Conservation (phyloP, 2,797 vertebrate genomes). For the Enteromius unitaeniatus region DNA sequence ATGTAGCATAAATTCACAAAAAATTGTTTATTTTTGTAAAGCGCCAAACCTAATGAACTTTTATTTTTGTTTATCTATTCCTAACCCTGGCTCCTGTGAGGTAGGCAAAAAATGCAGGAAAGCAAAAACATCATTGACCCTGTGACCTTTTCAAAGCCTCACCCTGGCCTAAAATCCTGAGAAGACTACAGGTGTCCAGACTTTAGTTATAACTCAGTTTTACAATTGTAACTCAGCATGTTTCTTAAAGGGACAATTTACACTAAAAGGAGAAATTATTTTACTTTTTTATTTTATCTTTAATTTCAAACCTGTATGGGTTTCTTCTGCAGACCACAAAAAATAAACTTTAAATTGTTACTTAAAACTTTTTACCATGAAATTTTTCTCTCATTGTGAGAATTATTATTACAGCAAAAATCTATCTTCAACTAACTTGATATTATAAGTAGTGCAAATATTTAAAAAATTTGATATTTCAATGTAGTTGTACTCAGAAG, state of each 20-base stretch:
- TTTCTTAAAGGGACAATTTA: background rate
- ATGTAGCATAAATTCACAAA: slow-evolving; percentile 42
- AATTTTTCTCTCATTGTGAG: background rate
- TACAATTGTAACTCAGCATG: background rate
- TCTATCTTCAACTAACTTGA: background rate
- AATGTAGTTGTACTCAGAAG: background rate
- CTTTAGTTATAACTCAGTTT: background rate
- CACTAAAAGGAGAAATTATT: background rate
- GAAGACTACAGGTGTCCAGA: slow-evolving; percentile 16
- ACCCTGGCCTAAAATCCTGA: background rate
- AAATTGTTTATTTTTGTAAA: slow-evolving; percentile 42
- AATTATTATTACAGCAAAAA: background rate
- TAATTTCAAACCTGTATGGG: background rate
- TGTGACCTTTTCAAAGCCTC: background rate
- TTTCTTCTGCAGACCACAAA: background rate
- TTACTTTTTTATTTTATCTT: no score
- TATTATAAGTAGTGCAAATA: background rate
- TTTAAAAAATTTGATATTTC: background rate
- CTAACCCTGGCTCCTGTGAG: slow-evolving; percentile 19
- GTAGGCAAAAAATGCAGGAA: slow-evolving; percentile 13
- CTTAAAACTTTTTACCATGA: background rate
- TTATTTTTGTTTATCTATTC: slow-evolving; percentile 46
- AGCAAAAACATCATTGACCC: slow-evolving; percentile 39
- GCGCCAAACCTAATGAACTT: slow-evolving; percentile 17
- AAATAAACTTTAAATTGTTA: background rate